Evolutionary conservation across 2,888 invertebrate species (phyloP).

Genomic region (Melinopterus prodromus): DNA sequence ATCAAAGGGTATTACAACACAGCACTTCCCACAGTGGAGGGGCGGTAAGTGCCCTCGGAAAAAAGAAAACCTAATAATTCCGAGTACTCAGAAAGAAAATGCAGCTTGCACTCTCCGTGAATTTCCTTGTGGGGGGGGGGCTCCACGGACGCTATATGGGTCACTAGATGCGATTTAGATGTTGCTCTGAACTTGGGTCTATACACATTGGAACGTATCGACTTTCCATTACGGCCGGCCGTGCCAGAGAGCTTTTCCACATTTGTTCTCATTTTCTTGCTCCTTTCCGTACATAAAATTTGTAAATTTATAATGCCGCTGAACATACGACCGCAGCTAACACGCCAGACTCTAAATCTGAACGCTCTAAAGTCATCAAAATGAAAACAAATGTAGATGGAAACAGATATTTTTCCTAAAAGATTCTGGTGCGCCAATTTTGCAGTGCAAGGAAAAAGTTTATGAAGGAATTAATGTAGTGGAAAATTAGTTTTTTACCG

Average conservation of each 20-base stretch:
- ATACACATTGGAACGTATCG: conserved; percentile 17
- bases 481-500: too few relatives aligned
- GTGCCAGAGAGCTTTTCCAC: conserved; percentile 15
- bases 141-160: conserved; percentile 15
- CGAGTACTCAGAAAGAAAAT: conserved; percentile 21
- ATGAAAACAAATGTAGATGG: background rate
- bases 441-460: background rate
- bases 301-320: conserved; percentile 20
- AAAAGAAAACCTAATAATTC: conserved; percentile 27
- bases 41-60: conserved; percentile 22
- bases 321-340: background rate
- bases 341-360: background rate
- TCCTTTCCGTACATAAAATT: background rate
- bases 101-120: conserved; percentile 6
- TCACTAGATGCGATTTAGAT: conserved; percentile 25
- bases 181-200: conserved; percentile 17
- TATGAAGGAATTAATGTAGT: background rate
- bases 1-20: background rate
- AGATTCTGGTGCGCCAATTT: background rate
- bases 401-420: background rate
- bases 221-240: conserved; percentile 12
- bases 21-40: background rate
- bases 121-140: conserved; percentile 13
- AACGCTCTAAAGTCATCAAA: conserved; percentile 6
- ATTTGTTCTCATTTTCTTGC: conserved; percentile 21